These are phyloP conservation scores for Limonius californicus DNA, from an alignment of 1,140 invertebrate genomes.

Conservation along the genomic window DNA sequence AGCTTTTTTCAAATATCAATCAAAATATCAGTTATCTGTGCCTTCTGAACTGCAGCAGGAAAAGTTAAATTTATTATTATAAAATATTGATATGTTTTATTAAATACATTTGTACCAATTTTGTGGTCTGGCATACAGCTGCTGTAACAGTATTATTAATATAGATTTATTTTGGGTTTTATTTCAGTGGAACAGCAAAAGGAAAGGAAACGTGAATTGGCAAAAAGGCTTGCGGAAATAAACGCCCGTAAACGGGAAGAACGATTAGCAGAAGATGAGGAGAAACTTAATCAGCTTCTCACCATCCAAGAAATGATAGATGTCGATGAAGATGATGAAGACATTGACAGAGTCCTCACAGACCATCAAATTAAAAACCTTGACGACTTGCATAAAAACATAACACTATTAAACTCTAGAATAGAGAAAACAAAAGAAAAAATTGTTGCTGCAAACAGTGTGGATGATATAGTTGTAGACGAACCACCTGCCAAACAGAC, in stretches of 20 bases:
- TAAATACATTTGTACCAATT: no score
- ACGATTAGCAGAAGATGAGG: constrained; percentile 81
- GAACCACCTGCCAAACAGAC: constrained; percentile 52
- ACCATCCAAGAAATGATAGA: constrained; percentile 71
- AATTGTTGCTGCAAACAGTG: constrained; percentile 65
- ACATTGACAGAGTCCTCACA: constrained; percentile 56
- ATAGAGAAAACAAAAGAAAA: constrained; percentile 79
- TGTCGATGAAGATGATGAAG: constrained; percentile 70
- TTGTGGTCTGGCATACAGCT: no score
- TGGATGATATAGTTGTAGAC: constrained; percentile 58
- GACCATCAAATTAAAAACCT: constrained; percentile 57
- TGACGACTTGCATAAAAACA: constrained; percentile 68
- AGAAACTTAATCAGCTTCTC: constrained; percentile 74
- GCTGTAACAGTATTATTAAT: no score
- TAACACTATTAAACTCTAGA: constrained; percentile 66
- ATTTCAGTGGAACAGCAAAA: constrained; percentile 75
- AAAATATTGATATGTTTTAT: no score
- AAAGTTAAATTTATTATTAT: no score
- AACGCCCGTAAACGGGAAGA: constrained; percentile 83
- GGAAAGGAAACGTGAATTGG: constrained; percentile 79
- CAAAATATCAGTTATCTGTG: no score
- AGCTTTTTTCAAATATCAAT: no score
- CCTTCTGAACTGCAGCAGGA: no score
- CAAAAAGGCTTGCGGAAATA: constrained; percentile 75
- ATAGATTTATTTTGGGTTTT: no score